Evolutionary conservation across 2,888 invertebrate genomes (phyloP), one percentile per base, ranked within the genome.

Genomic region (Hofmannophila pseudospretella): DNA sequence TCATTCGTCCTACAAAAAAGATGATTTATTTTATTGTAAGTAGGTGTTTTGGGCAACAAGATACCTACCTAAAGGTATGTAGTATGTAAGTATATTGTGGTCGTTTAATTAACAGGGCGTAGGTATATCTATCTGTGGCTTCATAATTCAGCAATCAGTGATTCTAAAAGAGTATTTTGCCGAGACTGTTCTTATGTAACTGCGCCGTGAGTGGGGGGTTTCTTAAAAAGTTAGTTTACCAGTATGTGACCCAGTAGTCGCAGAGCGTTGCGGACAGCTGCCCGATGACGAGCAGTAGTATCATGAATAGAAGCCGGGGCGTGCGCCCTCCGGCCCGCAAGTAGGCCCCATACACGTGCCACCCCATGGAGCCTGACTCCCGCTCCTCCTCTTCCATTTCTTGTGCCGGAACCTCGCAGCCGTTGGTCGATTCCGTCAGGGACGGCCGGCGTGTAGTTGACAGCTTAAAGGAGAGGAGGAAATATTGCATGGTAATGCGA

Each of bases 181-280:
- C n/a, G n/a, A n/a, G n/a, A n/a, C n/a, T n/a, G n/a, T n/a, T n/a
- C n/a, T n/a, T n/a, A n/a, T n/a, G n/a, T n/a, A n/a, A n/a, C n/a
- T n/a, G n/a, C n/a, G n/a, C n/a, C n/a, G n/a, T n/a, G n/a, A n/a
- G n/a, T n/a, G n/a, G n/a, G n/a, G n/a, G n/a, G n/a, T n/a, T n/a
- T n/a, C n/a, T n/a, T n/a, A n/a, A n/a, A n/a, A n/a, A n/a, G 41
- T 60, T 56, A 23, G 4, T 4, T 23, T 67, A 91, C 94, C 94
- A 95, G 59, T 90, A 90, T 4, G 93, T 92, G 7, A 94, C 89
- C 88, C 93, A 95, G 54, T 91, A 94, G 62, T 95, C 95, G 4
- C 91, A 90, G 0, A 90, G 89, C 23, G 92, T 93, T 0, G 92
- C 90, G 5, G 91, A 81, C 0, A 89, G 61, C 61, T 94, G 93